A percentile compares a stretch with the other conserved stretches of the same genome.
Conservation (phyloP, 2,113 vertebrate genomes). For the Dromiciops gliroides region DNA sequence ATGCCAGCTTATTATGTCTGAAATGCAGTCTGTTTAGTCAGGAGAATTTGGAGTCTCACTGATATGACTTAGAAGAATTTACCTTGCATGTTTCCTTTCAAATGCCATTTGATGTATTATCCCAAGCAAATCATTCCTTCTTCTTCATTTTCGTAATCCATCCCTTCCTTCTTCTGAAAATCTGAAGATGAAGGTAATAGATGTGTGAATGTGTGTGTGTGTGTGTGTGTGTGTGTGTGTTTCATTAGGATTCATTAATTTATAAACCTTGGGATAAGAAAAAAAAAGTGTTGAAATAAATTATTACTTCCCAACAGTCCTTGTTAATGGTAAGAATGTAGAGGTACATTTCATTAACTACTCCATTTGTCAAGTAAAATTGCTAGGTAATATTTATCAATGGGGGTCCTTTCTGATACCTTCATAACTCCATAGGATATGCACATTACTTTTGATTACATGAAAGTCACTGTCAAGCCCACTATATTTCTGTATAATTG, state of each 20-base stretch:
- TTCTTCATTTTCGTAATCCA: not conserved
- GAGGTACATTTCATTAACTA: not conserved
- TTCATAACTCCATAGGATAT: slow-evolving; percentile 59
- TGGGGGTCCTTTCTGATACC: slow-evolving; percentile 14
- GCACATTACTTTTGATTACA: slow-evolving; percentile 66
- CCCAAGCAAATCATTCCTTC: not conserved
- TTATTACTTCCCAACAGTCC: not conserved
- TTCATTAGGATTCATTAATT: slow-evolving; percentile 39
- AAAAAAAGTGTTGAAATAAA: not conserved
- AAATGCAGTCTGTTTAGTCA: not conserved
- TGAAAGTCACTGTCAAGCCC: slow-evolving; percentile 37
- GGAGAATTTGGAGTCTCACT: not conserved
- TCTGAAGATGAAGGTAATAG: slow-evolving; percentile 46
- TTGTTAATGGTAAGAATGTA: not conserved
- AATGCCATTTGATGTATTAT: not conserved
- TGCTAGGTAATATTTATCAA: slow-evolving; percentile 40
- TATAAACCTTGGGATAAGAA: not conserved
- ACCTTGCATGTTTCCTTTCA: not conserved
- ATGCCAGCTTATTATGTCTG: not conserved
- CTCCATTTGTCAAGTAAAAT: not conserved
- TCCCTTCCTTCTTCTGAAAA: slow-evolving; percentile 11
- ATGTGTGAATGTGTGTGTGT: not conserved
- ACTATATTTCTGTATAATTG: slow-evolving; percentile 70
- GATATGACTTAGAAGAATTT: not conserved
- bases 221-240: not conserved